Conservation (phyloP, 2,113 vertebrate genomes). For the Haliaeetus leucogaster region DNA sequence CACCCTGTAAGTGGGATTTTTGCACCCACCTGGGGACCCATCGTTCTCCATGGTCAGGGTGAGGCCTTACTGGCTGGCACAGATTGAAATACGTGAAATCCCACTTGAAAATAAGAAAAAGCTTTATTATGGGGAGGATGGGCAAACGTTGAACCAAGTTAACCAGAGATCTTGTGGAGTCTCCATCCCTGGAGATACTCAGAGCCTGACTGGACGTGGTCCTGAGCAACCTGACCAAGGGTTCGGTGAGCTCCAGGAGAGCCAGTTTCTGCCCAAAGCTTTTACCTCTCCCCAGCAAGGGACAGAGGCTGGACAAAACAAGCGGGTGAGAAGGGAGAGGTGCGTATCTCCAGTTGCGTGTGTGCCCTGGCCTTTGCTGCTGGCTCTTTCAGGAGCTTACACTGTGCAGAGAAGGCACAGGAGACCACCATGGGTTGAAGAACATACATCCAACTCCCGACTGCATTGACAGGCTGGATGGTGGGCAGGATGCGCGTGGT, state of each 20-base stretch:
- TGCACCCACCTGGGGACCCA: not conserved
- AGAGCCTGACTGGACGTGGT: not conserved
- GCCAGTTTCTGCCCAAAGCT: not conserved
- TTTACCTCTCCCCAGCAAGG: not conserved
- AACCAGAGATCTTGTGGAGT: not conserved
- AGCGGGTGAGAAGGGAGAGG: not conserved
- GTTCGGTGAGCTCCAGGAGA: not conserved
- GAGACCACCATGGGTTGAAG: not conserved
- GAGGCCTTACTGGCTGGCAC: rapidly evolving
- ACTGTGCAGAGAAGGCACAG: rapidly evolving
- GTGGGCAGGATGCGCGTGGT: not conserved
- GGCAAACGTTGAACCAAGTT: rapidly evolving
- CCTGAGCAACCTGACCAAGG: not conserved
- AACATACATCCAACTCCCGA: not conserved
- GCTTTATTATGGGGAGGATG: rapidly evolving
- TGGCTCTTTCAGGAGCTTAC: not conserved
- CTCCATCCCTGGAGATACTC: not conserved
- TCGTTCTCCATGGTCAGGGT: rapidly evolving
- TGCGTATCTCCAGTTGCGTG: rapidly evolving
- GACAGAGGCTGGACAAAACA: not conserved
- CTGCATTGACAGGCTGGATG: not conserved
- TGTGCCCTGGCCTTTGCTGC: not conserved
- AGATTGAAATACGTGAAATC: not conserved
- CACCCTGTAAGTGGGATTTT: not conserved
- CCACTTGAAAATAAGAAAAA: not conserved